Evolutionary conservation across 2,113 vertebrate genomes (phyloP).

Genomic region (Patagioenas fasciata): DNA sequence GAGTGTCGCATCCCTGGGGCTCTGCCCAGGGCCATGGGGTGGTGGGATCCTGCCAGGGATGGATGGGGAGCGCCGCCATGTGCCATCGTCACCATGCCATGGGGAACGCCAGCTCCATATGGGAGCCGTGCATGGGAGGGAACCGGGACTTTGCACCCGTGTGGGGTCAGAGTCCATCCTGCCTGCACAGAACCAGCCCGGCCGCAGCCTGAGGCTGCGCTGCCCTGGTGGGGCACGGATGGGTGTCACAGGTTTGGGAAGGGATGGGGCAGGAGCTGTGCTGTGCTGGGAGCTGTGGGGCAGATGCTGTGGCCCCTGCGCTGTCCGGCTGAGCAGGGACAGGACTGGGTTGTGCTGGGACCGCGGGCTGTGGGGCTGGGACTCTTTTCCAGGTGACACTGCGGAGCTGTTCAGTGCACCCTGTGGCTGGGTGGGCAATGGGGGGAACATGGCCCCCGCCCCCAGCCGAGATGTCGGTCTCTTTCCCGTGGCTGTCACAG

Average conservation of each 20-base stretch:
- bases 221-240: rapidly evolving
- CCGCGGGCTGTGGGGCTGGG: rapidly evolving
- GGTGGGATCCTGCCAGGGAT: no score
- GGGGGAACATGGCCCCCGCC: rapidly evolving
- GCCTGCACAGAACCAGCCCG: rapidly evolving
- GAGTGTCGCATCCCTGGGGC: rapidly evolving
- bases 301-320: rapidly evolving
- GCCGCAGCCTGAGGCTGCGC: background rate
- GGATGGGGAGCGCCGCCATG: rapidly evolving
- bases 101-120: rapidly evolving
- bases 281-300: background rate
- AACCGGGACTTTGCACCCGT: background rate
- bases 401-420: rapidly evolving
- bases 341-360: background rate
- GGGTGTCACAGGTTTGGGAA: background rate
- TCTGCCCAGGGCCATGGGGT: background rate
- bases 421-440: background rate
- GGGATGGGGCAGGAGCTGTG: background rate
- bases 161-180: background rate
- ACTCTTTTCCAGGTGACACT: rapidly evolving
- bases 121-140: background rate
- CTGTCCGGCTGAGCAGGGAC: background rate
- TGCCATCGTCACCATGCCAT: rapidly evolving
- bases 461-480: background rate
- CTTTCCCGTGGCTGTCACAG: background rate